Conservation (phyloP, 2,113 vertebrate species). For the Macrotus californicus region DNA sequence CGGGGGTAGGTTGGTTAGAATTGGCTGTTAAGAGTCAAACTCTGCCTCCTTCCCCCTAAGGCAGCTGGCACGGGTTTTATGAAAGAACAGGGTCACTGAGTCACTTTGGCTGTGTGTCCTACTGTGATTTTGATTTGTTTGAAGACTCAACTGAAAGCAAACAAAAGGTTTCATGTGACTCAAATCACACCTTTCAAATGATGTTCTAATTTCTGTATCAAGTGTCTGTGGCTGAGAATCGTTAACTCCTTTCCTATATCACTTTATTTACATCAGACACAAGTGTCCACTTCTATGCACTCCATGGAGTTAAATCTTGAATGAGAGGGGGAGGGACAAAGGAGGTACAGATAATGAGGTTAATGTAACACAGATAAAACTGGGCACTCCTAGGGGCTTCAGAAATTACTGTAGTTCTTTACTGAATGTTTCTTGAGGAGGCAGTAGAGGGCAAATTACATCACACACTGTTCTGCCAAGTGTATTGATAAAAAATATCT, state of each 20-base stretch:
- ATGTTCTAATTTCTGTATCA: constrained; percentile 27
- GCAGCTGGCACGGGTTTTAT: not conserved
- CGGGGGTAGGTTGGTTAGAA: not conserved
- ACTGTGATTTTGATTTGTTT: constrained; percentile 30
- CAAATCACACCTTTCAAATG: constrained; percentile 5
- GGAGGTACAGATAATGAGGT: not conserved
- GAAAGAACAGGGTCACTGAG: not conserved
- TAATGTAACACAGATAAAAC: not conserved
- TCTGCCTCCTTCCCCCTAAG: not conserved
- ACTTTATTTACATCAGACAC: not conserved
- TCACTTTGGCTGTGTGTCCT: not conserved
- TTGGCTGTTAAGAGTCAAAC: not conserved
- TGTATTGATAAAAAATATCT: not conserved
- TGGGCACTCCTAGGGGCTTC: no score
- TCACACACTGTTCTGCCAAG: not conserved
- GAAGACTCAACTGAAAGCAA: constrained; percentile 26
- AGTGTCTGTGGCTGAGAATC: not conserved
- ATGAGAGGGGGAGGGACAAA: not conserved
- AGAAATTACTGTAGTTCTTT: not conserved
- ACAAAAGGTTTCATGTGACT: not conserved
- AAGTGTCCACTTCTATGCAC: not conserved
- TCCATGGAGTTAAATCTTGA: not conserved
- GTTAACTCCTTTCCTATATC: not conserved
- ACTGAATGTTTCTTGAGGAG: not conserved
- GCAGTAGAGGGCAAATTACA: not conserved